Evolutionary conservation across 1,140 invertebrate genomes (phyloP), one percentile per base, ranked within the genome.

Genomic region (Zaprionus inermis): DNA sequence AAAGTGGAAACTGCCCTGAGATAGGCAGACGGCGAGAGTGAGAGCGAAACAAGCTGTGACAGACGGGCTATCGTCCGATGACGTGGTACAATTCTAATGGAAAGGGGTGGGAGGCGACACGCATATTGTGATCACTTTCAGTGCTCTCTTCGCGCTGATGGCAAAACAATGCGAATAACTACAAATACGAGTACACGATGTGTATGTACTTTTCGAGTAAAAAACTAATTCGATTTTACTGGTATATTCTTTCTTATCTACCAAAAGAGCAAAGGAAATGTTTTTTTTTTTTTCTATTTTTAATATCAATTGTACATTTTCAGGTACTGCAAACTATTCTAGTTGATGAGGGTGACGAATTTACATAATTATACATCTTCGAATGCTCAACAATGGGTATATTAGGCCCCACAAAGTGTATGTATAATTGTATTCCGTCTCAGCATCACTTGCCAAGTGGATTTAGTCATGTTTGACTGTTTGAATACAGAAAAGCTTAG

Each of bases 81-180:
- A 74, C 72, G 66, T 74, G 64, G 49, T 59, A 34, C 36, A 12
- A 20, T 58, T 20, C 32, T 32, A 10, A 32, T 32, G 7, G 9
- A 10, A 32, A 10, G 22, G 10, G n/a, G 11, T 11, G 3, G 16
- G 57, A 24, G 46, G 9, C 30, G 14, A 11, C 22, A 56, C 70
- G 44, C 55, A 72, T 34, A 67, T 7, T 32, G 3, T 72, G 70
- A 72, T 72, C 70, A 67, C 18, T 68, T 60, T 38, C 32, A 18
- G 34, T 56, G 0, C 24, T 28, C 24, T 28, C 24, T 28, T 28
- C 4, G 22, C 22, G 22, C 22, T 24, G 22, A 24, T 24, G 46
- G 38, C 24, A 65, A 24, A 36, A 59, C 44, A 61, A 51, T 32
- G 46, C 30, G 51, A 38, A 41, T 54, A 24, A 54, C 2, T 28